These are phyloP conservation scores for Lacanobia oleracea DNA, from an alignment of 2,888 invertebrate genomes.

Conservation along the genomic window DNA sequence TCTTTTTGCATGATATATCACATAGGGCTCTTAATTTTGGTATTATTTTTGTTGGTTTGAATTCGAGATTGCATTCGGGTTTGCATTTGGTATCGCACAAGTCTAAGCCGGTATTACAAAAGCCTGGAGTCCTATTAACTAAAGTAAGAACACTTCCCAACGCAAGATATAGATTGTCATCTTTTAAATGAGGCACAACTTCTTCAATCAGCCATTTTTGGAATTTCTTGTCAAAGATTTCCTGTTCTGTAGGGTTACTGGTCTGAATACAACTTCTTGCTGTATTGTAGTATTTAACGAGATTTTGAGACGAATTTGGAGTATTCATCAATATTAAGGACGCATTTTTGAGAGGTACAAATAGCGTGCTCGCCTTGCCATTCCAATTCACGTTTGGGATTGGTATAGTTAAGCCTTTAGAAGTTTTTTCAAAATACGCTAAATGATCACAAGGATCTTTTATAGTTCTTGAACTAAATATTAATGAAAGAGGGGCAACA, in stretches of 20 bases:
- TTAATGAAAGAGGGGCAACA: slow-evolving; percentile 65
- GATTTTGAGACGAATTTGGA: slow-evolving; percentile 76
- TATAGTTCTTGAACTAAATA: slow-evolving; percentile 61
- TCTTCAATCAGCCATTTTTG: slow-evolving; percentile 89
- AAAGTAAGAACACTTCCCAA: slow-evolving; percentile 87
- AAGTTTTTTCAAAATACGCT: slow-evolving; percentile 77
- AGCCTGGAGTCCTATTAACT: slow-evolving; percentile 71
- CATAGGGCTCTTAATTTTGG: slow-evolving; percentile 29
- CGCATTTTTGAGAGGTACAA: slow-evolving; percentile 90
- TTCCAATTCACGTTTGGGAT: slow-evolving; percentile 91
- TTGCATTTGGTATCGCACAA: slow-evolving; percentile 33
- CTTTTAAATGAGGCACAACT: slow-evolving; percentile 89
- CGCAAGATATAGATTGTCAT: slow-evolving; percentile 91
- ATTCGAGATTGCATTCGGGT: too few relatives aligned
- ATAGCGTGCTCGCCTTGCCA: slow-evolving; percentile 88
- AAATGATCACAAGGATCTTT: slow-evolving; percentile 76
- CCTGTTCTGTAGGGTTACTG: slow-evolving; percentile 76
- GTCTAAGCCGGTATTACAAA: slow-evolving; percentile 50
- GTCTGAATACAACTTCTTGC: slow-evolving; percentile 88
- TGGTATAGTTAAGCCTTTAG: slow-evolving; percentile 81
- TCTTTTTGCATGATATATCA: slow-evolving; percentile 73
- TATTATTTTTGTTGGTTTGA: neutral
- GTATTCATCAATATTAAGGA: slow-evolving; percentile 74
- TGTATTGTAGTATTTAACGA: slow-evolving; percentile 90
- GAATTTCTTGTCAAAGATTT: slow-evolving; percentile 88